phyloP scores from a whole-genome alignment of 2,113 vertebrate genomes.

The Sphaerodactylus townsendi region DNA sequence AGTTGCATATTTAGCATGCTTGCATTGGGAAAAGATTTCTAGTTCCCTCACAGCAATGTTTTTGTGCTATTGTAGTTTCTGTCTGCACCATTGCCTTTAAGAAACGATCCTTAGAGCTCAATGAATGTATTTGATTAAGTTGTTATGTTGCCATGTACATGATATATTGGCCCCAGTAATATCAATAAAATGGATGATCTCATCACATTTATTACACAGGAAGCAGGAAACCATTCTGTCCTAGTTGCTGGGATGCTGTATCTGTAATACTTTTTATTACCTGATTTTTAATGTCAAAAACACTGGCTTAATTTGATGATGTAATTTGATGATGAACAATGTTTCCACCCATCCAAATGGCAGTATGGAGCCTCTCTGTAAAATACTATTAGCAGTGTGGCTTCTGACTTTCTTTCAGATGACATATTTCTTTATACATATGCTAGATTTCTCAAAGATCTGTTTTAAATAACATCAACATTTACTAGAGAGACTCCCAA shows the following conservation, averaged over 20 bases:
- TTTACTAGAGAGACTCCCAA: neutral
- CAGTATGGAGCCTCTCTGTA: neutral
- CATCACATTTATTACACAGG: neutral
- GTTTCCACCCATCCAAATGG: neutral
- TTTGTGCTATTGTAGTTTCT: neutral
- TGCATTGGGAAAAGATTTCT: too few relatives aligned
- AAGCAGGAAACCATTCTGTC: neutral
- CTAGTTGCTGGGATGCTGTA: neutral
- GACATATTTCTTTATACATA: neutral
- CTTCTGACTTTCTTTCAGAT: neutral
- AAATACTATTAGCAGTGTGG: neutral
- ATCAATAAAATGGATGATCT: neutral
- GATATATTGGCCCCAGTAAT: neutral
- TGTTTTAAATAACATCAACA: neutral
- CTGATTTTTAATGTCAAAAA: neutral
- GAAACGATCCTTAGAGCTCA: neutral
- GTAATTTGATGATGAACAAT: neutral
- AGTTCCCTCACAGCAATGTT: neutral
- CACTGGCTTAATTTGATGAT: neutral
- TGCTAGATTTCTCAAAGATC: neutral
- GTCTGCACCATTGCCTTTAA: neutral
- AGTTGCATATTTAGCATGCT: too few relatives aligned
- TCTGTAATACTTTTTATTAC: neutral
- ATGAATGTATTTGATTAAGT: conserved; percentile 13
- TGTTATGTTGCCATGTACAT: neutral